A percentile compares a stretch with the other conserved stretches of the same genome.
phyloP scores from a whole-genome alignment of 1,140 invertebrate genomes.

The Aricia agestis region DNA sequence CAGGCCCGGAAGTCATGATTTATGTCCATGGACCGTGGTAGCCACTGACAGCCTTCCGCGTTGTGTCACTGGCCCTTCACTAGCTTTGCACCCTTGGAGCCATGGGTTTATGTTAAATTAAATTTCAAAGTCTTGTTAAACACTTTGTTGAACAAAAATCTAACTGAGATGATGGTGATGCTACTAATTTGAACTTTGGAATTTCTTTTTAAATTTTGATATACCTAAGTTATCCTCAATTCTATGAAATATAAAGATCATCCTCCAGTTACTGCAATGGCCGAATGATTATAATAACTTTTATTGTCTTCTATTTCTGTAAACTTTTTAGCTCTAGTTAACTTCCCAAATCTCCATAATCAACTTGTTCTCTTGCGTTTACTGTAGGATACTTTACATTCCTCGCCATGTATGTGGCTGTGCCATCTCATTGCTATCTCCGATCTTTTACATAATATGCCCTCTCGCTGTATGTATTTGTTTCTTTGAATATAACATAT shows the following conservation, averaged over 20 bases:
- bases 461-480: slow-evolving; percentile 3
- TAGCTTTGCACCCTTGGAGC: not conserved
- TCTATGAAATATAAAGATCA: too few relatives aligned
- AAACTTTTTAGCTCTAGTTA: not conserved
- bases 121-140: not conserved
- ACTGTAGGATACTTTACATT: not conserved
- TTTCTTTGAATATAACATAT: not conserved
- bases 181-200: too few relatives aligned
- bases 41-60: not conserved
- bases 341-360: not conserved
- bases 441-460: not conserved
- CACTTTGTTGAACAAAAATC: too few relatives aligned
- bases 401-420: not conserved
- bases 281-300: too few relatives aligned
- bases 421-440: not conserved
- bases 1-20: slow-evolving; percentile 5
- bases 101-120: not conserved
- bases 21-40: slow-evolving; percentile 1
- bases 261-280: not conserved
- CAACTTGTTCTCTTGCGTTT: not conserved
- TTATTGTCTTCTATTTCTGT: too few relatives aligned
- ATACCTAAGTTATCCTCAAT: too few relatives aligned
- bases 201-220: too few relatives aligned
- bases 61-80: slow-evolving; percentile 9
- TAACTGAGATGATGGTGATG: too few relatives aligned